Percentiles rank a stretch among this genome's conserved stretches.
These are phyloP conservation scores for Bagarius yarrelli DNA, from an alignment of 2,113 vertebrate genomes.

Conservation along the genomic window DNA sequence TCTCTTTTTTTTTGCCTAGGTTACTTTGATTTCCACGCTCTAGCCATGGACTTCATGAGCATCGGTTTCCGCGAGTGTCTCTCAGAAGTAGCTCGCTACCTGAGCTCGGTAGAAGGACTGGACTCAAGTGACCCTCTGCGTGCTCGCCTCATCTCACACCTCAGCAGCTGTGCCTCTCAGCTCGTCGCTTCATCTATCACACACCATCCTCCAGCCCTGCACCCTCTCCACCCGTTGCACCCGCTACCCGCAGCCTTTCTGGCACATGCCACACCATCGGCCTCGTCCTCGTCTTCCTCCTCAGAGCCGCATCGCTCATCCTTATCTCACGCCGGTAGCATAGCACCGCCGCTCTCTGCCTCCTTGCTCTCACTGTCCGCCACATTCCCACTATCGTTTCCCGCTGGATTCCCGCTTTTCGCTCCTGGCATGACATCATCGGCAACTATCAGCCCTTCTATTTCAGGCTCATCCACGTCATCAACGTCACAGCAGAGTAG, in stretches of 20 bases:
- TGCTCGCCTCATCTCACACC: conserved; percentile 87
- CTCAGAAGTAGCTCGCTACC: conserved; percentile 85
- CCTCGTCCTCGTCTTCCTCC: conserved; percentile 68
- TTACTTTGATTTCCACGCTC: conserved; percentile 83
- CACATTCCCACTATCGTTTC: conserved; percentile 81
- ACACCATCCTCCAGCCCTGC: conserved; percentile 73
- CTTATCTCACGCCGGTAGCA: conserved; percentile 74
- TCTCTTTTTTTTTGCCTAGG: conserved; percentile 63
- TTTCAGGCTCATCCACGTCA: conserved; percentile 70
- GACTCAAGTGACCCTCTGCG: conserved; percentile 82
- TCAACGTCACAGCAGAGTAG: conserved; percentile 72
- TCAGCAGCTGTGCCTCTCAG: conserved; percentile 85
- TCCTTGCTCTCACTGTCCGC: conserved; percentile 85
- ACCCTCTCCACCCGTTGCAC: conserved; percentile 81
- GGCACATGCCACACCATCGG: conserved; percentile 70
- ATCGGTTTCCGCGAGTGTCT: conserved; percentile 92
- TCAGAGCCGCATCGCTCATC: conserved; percentile 78
- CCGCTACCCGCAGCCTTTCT: conserved; percentile 77
- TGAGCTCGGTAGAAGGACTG: conserved; percentile 85
- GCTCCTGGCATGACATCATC: conserved; percentile 72
- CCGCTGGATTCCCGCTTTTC: conserved; percentile 77
- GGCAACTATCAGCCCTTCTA: conserved; percentile 74
- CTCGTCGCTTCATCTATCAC: conserved; percentile 76
- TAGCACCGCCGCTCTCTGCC: conserved; percentile 78
- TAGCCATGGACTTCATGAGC: conserved; percentile 97